These are phyloP conservation scores for Cephus cinctus DNA, from an alignment of 1,140 invertebrate species.

Conservation along the genomic window DNA sequence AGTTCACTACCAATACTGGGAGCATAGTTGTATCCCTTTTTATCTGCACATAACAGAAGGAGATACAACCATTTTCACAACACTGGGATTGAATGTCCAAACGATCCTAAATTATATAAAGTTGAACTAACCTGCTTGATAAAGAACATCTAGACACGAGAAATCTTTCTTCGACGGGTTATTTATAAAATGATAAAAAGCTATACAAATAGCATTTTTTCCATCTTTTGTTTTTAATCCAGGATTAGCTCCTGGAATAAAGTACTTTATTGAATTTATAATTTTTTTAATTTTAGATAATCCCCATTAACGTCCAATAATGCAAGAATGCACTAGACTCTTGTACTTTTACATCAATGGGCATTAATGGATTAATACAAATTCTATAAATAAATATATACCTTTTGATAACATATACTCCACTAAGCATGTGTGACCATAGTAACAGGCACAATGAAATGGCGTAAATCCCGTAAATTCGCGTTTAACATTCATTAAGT, in stretches of 20 bases:
- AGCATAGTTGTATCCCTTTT: no score
- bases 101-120: background rate
- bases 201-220: conserved; percentile 31
- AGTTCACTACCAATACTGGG: no score
- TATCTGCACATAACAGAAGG: background rate
- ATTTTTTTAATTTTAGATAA: background rate
- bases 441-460: conserved; percentile 30
- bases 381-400: conserved; percentile 8
- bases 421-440: conserved; percentile 24
- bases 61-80: background rate
- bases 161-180: conserved; percentile 19
- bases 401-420: conserved; percentile 30
- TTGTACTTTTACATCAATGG: no score
- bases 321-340: no score
- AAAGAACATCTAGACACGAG: conserved; percentile 23
- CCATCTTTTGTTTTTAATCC: conserved; percentile 18
- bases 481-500: conserved; percentile 26
- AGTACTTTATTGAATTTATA: background rate
- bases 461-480: conserved; percentile 23
- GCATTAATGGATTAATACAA: no score
- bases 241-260: conserved; percentile 27
- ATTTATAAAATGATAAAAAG: conserved; percentile 23
- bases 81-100: background rate
- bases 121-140: conserved; percentile 18
- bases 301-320: no score